Evolutionary conservation across 2,888 invertebrate genomes (phyloP).

Genomic region (Auanema sp.): DNA sequence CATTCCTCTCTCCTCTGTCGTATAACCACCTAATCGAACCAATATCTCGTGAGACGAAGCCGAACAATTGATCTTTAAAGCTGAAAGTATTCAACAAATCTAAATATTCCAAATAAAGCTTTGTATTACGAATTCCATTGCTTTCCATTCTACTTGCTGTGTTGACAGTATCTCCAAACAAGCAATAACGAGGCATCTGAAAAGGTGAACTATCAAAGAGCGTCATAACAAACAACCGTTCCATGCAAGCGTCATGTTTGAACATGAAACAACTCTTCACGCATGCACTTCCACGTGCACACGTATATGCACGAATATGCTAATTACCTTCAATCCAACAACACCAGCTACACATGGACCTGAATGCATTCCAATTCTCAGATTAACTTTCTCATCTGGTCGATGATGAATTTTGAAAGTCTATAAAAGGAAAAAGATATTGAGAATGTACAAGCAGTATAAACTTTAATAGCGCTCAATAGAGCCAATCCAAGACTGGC

Average conservation of each 20-base stretch:
- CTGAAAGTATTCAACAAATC: constrained; percentile 17
- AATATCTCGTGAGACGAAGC: constrained; percentile 57
- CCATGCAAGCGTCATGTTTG: not conserved
- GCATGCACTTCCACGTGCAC: not conserved
- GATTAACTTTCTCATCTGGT: constrained; percentile 33
- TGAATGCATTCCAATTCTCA: constrained; percentile 46
- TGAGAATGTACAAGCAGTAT: not conserved
- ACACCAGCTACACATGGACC: constrained; percentile 45
- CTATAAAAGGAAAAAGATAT: constrained; percentile 13
- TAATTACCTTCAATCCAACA: constrained; percentile 34
- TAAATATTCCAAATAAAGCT: not conserved
- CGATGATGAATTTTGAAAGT: constrained; percentile 45
- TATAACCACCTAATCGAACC: constrained; percentile 66
- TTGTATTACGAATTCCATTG: constrained; percentile 41
- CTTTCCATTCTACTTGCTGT: constrained; percentile 46
- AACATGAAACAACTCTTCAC: too few species aligned
- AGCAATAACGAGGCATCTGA: constrained; percentile 42
- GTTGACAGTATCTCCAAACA: constrained; percentile 47
- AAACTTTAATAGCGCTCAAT: constrained; percentile 57
- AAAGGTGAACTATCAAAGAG: not conserved
- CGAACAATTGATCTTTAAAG: constrained; percentile 42
- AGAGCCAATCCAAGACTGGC: constrained; percentile 50
- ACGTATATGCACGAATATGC: not conserved
- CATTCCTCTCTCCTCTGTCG: constrained; percentile 65
- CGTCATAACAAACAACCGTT: not conserved